Base-by-base conservation (phyloP, 2,113 vertebrate genomes). In the Sardina pilchardus region DNA sequence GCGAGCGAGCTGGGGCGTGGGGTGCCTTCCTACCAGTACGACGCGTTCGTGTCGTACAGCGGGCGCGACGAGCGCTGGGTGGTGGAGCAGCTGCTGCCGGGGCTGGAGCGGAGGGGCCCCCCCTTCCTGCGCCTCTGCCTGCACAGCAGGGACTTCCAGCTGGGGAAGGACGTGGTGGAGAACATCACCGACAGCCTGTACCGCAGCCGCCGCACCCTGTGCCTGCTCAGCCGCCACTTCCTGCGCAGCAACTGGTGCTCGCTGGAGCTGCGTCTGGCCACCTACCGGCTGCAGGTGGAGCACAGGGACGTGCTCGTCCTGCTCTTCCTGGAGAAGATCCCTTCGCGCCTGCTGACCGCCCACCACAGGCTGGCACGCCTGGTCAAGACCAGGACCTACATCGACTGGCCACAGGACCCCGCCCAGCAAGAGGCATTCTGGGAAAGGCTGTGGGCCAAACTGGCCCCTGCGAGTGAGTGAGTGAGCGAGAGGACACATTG, bases 171-270 rank as follows among this genome's bases (percentile, higher is more conserved):
- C 86, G 92, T 96, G 30, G 83, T 96, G 19, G 93, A 95, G 87
- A 92, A 96, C 85, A 96, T 96, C 0, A 94, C 95, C 39, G 93
- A 96, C 0, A 92, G 91, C 48, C 91, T 95, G 53, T 94, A 96
- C 86, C 90, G 89, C 81, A 95, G 94, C 87, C 85, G 90, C 0
- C 93, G 92, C 85, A 96, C 94, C 0, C 85, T 95, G 45, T 95
- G 94, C 0, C 86, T 96, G 45, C 84, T 96, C n/a, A 96, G 94
- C 78, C 56, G 17, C 39, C 67, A 88, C 83, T 90, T 86, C 81
- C 83, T 90, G 16, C 5, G 42, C 43, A 90, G 88, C 50, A 87
- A 85, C 84, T 92, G 91, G 90, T 92, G 90, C 83, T 91, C 90
- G n/a, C 56, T 88, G 84, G 90, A 91, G 87, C 87, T 92, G 81